phyloP scores from a whole-genome alignment of 2,113 vertebrate genomes.

The Felis catus region DNA sequence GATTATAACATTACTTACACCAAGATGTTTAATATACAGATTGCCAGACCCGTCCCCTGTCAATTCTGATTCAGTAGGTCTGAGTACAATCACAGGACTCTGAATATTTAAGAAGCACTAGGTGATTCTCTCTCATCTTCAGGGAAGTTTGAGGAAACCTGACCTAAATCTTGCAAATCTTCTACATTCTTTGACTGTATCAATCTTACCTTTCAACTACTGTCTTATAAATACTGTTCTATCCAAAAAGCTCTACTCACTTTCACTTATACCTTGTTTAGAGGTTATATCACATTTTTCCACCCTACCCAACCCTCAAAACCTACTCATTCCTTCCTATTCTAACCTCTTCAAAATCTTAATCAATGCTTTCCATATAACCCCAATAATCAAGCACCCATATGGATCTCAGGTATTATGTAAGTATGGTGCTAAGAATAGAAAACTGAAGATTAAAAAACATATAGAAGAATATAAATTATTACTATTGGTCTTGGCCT shows the following conservation, averaged over 20 bases:
- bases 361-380: conserved; percentile 15
- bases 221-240: background rate
- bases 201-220: conserved; percentile 7
- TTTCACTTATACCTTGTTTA: background rate
- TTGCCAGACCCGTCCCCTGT: background rate
- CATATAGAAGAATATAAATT: conserved; percentile 14
- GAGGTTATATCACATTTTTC: background rate
- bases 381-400: background rate
- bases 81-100: background rate
- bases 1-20: background rate
- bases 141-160: conserved; percentile 27
- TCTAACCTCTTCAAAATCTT: conserved; percentile 4
- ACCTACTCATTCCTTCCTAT: background rate
- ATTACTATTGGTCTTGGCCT: conserved; percentile 1
- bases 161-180: conserved; percentile 12
- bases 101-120: background rate
- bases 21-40: background rate
- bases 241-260: background rate
- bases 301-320: background rate
- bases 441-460: conserved; percentile 36
- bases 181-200: background rate
- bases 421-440: background rate
- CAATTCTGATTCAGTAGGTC: background rate
- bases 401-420: background rate
- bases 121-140: background rate